Base-by-base conservation (phyloP, 2,888 invertebrate species). In the Hirtodrosophila trivittata region DNA sequence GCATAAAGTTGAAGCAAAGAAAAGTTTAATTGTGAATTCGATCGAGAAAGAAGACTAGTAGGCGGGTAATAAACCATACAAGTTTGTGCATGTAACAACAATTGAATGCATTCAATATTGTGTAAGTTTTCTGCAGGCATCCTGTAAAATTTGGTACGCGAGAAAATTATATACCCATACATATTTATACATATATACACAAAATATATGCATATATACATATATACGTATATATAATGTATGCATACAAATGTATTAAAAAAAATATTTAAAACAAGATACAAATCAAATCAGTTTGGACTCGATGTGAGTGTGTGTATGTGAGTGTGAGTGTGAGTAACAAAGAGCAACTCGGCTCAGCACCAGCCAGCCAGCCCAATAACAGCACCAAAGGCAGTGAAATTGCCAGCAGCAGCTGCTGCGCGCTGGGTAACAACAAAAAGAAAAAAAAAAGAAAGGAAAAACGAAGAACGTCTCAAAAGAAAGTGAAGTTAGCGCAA, bases 401-500 rank as follows among this genome's bases (percentile, higher is more conserved):
- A 69, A 72, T 59, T 55, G 59, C 26, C 37, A 57, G 13, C 51
- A 45, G 37, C 50, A 73, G 60, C 60, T 65, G 65, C 71, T 46
- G 28, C 25, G 28, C 32, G 37, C 56, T 35, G 32, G 14, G 37
- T 35, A 39, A 41, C 39, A 41, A 25, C 18, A 47, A 16, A 56
- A 83, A 76, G n/a, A n/a, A n/a, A n/a, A n/a, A n/a, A n/a, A n/a
- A n/a, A 62, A 57, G 70, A 74, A 77, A 74, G 43, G 51, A 57
- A 64, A 69, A 52, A 43, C 67, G 62, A 80, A 77, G 75, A 77
- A 68, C 60, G 57, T 60, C 62, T 73, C 37, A 42, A 67, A 81
- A 84, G 85, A 78, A 78, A 78, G 78, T 78, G 78, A 78, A 78
- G 75, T 71, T 59, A 47, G 57, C 58, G 65, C 57, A 54, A 58